These are phyloP conservation scores for Stratiomys singularior DNA, from an alignment of 2,888 invertebrate genomes.

Conservation along the genomic window DNA sequence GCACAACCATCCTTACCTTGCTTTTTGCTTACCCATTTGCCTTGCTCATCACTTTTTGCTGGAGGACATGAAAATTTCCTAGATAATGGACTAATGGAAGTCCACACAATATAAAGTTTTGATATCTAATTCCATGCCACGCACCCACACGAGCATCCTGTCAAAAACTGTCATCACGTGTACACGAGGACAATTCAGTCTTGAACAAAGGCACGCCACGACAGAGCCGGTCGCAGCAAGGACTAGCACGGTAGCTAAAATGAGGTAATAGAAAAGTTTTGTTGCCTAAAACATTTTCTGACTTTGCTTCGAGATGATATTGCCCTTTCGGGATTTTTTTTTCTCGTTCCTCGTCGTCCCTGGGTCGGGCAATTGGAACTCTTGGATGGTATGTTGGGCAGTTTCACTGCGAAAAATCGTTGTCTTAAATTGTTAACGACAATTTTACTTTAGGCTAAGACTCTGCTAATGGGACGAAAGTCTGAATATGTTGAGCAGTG, in stretches of 20 bases:
- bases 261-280: conserved; percentile 34
- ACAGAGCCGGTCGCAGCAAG: not conserved
- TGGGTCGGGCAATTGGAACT: not conserved
- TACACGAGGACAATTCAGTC: not conserved
- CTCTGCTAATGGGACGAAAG: conserved; percentile 16
- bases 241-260: not conserved
- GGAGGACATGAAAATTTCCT: not conserved
- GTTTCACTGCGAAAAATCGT: not conserved
- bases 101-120: not conserved
- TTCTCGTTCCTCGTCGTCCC: no score
- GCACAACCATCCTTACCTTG: not conserved
- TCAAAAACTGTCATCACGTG: no score
- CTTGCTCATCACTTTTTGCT: not conserved
- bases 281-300: conserved; percentile 11
- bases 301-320: not conserved
- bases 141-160: not conserved
- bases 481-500: conserved; percentile 5
- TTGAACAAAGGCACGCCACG: not conserved
- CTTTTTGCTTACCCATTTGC: not conserved
- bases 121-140: not conserved
- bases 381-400: not conserved
- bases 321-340: conserved; percentile 6
- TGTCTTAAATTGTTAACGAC: conserved; percentile 24
- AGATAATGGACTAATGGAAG: conserved; percentile 26
- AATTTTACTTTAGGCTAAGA: not conserved